Evolutionary conservation across 2,888 invertebrate genomes (phyloP).

Genomic region (Coenonympha glycerion): DNA sequence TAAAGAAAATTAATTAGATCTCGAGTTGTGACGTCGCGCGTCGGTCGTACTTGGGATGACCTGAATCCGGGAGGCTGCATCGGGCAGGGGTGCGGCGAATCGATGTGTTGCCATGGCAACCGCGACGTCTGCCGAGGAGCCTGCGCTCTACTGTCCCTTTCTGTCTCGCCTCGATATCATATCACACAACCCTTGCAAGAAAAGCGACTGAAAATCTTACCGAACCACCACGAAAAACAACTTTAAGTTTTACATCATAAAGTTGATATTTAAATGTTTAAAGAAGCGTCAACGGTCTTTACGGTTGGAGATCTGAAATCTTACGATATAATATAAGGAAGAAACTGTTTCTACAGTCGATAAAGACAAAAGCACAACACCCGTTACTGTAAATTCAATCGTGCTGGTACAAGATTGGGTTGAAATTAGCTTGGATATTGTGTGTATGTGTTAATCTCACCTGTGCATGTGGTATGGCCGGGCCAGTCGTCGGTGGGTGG

Average conservation of each 20-base stretch:
- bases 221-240: constrained; percentile 2
- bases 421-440: constrained; percentile 22
- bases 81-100: constrained; percentile 57
- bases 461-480: constrained; percentile 42
- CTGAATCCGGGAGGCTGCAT: constrained; percentile 67
- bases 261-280: constrained; percentile 26
- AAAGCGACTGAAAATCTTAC: constrained; percentile 34
- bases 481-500: constrained; percentile 59
- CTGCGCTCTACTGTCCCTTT: constrained; percentile 74
- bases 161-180: constrained; percentile 76
- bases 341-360: constrained; percentile 55
- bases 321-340: constrained; percentile 68
- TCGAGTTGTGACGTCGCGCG: too few species aligned
- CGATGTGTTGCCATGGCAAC: constrained; percentile 72
- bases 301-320: constrained; percentile 37
- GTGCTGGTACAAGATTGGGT: constrained; percentile 33
- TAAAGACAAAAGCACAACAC: constrained; percentile 55
- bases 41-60: constrained; percentile 55
- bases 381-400: constrained; percentile 34
- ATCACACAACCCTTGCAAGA: constrained; percentile 50
- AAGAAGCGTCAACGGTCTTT: constrained; percentile 30
- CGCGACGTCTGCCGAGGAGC: constrained; percentile 75
- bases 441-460: constrained; percentile 27
- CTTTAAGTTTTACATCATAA: constrained; percentile 18
- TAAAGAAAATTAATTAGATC: constrained; percentile 31